Conservation (phyloP, 2,113 vertebrate species). For the Catagonus wagneri region DNA sequence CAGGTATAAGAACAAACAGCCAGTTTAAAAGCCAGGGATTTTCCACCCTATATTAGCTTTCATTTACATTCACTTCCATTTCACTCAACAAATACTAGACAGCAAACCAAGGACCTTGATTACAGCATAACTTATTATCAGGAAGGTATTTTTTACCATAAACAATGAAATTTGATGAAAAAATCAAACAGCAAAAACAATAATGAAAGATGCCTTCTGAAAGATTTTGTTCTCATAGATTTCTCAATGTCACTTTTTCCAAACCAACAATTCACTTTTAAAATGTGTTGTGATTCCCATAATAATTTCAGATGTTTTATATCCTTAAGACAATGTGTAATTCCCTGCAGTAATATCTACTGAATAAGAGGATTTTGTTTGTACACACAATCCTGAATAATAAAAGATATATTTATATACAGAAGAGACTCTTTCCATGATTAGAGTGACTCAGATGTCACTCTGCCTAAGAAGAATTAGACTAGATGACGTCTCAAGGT, state of each 20-base stretch:
- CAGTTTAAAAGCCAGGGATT: background rate
- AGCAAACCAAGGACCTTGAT: constrained; percentile 71
- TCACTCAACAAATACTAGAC: constrained; percentile 26
- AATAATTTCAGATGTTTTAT: constrained; percentile 75
- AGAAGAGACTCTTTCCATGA: constrained; percentile 1
- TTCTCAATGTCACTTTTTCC: constrained; percentile 75
- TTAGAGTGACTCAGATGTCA: background rate
- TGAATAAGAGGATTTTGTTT: constrained; percentile 74
- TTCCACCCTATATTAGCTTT: constrained; percentile 41
- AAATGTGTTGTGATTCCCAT: constrained; percentile 75
- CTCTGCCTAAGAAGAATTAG: background rate
- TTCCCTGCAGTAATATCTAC: constrained; percentile 52
- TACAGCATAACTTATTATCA: background rate
- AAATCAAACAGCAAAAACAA: constrained; percentile 28
- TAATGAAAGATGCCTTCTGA: constrained; percentile 63
- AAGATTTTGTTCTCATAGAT: constrained; percentile 77
- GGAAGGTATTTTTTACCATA: constrained; percentile 74
- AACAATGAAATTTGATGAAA: constrained; percentile 69
- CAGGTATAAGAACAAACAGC: background rate
- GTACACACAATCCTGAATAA: constrained; percentile 64
- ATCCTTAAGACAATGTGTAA: constrained; percentile 71
- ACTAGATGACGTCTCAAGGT: background rate
- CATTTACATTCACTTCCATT: constrained; percentile 16
- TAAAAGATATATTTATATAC: constrained; percentile 21
- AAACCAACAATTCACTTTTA: constrained; percentile 80